These are phyloP conservation scores for Danio aesculapii DNA, from an alignment of 2,797 vertebrate species.

Conservation along the genomic window DNA sequence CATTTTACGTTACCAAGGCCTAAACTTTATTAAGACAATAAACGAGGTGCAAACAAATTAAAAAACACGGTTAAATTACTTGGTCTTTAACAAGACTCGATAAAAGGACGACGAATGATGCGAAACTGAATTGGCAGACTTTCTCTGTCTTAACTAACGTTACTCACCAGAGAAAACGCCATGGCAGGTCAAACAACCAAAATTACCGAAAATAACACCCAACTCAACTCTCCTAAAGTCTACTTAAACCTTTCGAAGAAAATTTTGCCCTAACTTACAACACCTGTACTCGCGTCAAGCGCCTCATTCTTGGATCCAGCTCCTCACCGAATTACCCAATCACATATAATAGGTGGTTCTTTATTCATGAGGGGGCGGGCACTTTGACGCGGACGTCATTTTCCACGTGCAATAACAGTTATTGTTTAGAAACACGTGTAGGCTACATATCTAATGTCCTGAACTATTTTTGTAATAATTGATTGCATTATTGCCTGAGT, in stretches of 20 bases:
- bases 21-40: neutral
- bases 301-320: neutral
- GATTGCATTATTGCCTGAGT: neutral
- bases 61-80: neutral
- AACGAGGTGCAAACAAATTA: accelerated
- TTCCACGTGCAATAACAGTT: neutral
- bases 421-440: neutral
- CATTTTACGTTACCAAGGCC: neutral
- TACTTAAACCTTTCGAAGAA: slow-evolving; percentile 66
- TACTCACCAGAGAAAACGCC: slow-evolving; percentile 86
- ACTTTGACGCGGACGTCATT: neutral
- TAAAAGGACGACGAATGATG: neutral
- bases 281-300: slow-evolving; percentile 46
- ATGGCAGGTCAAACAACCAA: slow-evolving; percentile 67
- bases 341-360: slow-evolving; percentile 9
- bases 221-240: neutral
- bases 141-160: neutral
- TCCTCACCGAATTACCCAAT: slow-evolving; percentile 35
- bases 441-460: too few relatives aligned
- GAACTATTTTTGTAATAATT: neutral
- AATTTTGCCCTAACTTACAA: slow-evolving; percentile 48
- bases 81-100: neutral
- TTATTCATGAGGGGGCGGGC: slow-evolving; percentile 30
- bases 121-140: neutral
- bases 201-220: slow-evolving; percentile 64